A percentile compares a stretch with the other conserved stretches of the same genome.
Conservation (phyloP, 2,888 invertebrate genomes). For the Rhogogaster chlorosoma region DNA sequence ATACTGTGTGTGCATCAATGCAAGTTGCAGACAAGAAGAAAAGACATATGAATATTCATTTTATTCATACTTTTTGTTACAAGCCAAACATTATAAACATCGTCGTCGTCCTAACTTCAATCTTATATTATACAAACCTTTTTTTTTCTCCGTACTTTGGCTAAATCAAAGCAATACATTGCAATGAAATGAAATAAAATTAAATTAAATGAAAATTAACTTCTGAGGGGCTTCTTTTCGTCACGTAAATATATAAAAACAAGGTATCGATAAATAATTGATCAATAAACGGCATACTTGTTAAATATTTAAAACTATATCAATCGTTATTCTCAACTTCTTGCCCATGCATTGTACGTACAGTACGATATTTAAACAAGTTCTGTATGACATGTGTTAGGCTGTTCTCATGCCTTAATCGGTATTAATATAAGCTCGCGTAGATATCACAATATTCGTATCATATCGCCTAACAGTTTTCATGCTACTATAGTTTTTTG, state of each 20-base stretch:
- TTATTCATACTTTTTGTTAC: constrained; percentile 33
- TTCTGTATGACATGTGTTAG: constrained; percentile 38
- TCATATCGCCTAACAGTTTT: neutral
- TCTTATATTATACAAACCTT: neutral
- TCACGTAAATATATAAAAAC: neutral
- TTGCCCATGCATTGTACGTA: neutral
- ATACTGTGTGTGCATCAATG: constrained; percentile 12
- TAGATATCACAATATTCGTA: neutral
- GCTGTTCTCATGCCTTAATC: neutral
- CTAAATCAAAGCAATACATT: constrained; percentile 37
- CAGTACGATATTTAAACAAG: constrained; percentile 32
- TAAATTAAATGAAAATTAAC: neutral
- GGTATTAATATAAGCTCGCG: constrained; percentile 5
- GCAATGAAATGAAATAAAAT: neutral
- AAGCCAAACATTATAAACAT: constrained; percentile 14
- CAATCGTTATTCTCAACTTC: constrained; percentile 15
- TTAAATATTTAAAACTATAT: constrained; percentile 2
- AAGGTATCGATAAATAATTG: neutral
- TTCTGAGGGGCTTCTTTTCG: neutral
- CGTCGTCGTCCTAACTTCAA: neutral
- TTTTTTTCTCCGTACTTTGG: neutral
- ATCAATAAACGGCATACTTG: neutral
- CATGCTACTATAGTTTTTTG: neutral
- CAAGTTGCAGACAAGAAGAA: constrained; percentile 27
- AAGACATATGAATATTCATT: constrained; percentile 19